A percentile compares a stretch with the other conserved stretches of the same genome.
These are phyloP conservation scores for Halocynthia aurantium DNA, from an alignment of 23 tunicate genomes.

Conservation along the genomic window DNA sequence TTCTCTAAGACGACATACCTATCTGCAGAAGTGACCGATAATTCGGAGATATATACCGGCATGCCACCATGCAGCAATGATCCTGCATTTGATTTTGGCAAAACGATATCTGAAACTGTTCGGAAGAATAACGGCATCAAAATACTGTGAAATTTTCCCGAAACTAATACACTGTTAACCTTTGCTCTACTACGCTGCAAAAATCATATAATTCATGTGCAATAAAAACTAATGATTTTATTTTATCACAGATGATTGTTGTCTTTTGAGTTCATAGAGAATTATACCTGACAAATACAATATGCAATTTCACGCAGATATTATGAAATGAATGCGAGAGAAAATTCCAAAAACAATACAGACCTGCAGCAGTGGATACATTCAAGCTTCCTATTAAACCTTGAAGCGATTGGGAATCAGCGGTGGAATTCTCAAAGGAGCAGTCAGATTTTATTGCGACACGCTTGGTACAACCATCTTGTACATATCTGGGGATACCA, in stretches of 20 bases:
- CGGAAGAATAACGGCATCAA: no score
- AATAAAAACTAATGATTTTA: background rate
- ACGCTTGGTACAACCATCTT: conserved; percentile 8
- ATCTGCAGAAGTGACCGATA: no score
- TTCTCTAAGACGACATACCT: no score
- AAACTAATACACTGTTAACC: no score
- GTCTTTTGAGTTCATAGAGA: conserved; percentile 2
- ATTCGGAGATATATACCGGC: no score
- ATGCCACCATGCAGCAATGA: no score
- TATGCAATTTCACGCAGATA: background rate
- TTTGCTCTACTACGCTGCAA: no score
- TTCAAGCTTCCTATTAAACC: conserved; percentile 28
- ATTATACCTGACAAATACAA: background rate
- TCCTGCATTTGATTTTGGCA: no score
- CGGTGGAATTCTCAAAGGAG: background rate
- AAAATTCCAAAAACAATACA: background rate
- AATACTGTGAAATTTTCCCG: no score
- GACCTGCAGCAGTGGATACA: conserved; percentile 49
- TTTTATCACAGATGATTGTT: background rate
- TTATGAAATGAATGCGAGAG: background rate
- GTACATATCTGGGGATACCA: conserved; percentile 9
- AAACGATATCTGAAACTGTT: no score
- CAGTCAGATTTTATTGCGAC: conserved; percentile 5
- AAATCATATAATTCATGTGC: no score
- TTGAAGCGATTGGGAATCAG: no score